Percentiles rank a stretch among this genome's conserved stretches.
These are phyloP conservation scores for Morelia viridis DNA, from an alignment of 2,797 vertebrate species.

Conservation along the genomic window DNA sequence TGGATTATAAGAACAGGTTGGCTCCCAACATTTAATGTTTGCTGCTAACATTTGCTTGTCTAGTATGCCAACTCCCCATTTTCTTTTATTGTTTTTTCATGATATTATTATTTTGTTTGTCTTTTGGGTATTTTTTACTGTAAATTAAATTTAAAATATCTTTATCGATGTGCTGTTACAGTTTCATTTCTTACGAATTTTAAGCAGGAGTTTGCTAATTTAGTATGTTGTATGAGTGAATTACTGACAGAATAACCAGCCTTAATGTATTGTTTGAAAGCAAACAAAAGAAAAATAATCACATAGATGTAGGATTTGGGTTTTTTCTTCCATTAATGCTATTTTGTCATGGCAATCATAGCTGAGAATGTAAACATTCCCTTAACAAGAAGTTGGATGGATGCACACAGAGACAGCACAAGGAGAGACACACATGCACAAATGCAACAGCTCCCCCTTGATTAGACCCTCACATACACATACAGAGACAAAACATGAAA, in stretches of 20 bases:
- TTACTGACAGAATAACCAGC: slow-evolving; percentile 10
- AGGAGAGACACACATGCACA: neutral
- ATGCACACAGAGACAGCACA: neutral
- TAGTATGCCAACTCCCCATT: neutral
- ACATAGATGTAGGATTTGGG: neutral
- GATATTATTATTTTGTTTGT: neutral
- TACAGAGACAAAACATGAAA: neutral
- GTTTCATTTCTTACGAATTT: slow-evolving; percentile 37
- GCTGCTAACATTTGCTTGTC: neutral
- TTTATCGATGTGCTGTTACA: slow-evolving; percentile 16
- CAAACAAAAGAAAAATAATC: slow-evolving; percentile 9
- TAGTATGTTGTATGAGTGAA: slow-evolving; percentile 6
- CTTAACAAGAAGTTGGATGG: neutral
- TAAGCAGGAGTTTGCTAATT: slow-evolving; percentile 8
- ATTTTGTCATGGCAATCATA: slow-evolving; percentile 1
- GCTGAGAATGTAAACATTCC: neutral
- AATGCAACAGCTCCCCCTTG: neutral
- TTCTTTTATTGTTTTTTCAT: neutral
- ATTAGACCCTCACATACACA: neutral
- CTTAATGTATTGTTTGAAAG: slow-evolving; percentile 21
- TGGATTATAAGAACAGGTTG: neutral
- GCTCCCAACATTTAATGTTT: neutral
- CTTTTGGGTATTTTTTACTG: neutral
- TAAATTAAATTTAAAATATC: neutral
- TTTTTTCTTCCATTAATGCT: neutral